Evolutionary conservation across 2,888 invertebrate genomes (phyloP), one percentile per base, ranked within the genome.

Genomic region (Pandemis heparana): DNA sequence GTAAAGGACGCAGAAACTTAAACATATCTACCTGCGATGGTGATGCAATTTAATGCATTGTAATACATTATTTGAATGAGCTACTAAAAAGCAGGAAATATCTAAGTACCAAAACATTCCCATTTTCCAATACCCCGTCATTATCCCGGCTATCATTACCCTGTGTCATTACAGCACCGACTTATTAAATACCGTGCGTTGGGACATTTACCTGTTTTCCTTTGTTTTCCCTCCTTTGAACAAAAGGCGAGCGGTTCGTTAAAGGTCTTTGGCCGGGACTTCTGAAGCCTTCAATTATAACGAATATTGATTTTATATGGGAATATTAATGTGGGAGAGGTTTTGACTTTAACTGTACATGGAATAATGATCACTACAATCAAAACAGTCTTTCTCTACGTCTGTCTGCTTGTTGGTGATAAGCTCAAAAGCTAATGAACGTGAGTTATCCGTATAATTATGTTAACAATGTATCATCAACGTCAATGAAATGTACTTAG

Each of bases 151-250:
- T 60, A 60, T 60, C 32, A 46, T 63, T 46, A 63, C 23, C 12
- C 0, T 4, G 23, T 32, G 23, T 32, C 23, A 32, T 32, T 16
- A 16, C n/a, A n/a, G n/a, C n/a, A n/a, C 38, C 6, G 46, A 43
- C 63, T 63, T 63, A 63, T 63, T 63, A 63, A 63, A 63, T 46
- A 63, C 23, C 7, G 23, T 38, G 8, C 18, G 23, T 46, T 39
- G 14, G 23, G 63, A 46, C 63, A 46, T 63, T 63, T 46, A 46
- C 63, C 46, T 46, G 46, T 32, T 38, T 8, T 46, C 46, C 43
- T 63, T 46, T 63, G 63, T 46, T 63, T 41, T 63, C 18, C 14
- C n/a, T 38, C n/a, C 63, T 46, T 63, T 63, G 43, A 63, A 46
- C 63, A 63, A 46, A n/a, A 46, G 46, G 18, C 63, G 46, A 14